Base-by-base conservation (phyloP, 2,113 vertebrate species). In the Gnathonemus echidnorhynchus region DNA sequence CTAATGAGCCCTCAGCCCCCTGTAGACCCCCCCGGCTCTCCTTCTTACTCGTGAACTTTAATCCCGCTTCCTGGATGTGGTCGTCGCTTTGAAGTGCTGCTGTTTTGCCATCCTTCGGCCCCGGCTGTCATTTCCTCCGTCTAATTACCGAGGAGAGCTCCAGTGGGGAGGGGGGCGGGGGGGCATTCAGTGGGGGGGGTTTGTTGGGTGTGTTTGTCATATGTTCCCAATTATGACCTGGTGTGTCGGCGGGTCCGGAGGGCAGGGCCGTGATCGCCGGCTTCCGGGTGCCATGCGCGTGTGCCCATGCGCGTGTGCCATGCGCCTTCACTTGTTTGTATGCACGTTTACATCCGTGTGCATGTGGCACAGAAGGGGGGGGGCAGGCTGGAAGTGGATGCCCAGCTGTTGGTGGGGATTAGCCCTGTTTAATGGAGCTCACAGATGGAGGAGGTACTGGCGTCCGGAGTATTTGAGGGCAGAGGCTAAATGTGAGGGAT, bases 401-500 rank as follows among this genome's bases (percentile, higher is more conserved):
- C 94, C 94, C 95, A 95, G 94, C 95, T 96, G 94, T 96, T 96
- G 93, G 91, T 91, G 94, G 89, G 95, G 94, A 96, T 97, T 96
- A 96, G 46, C 89, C 91, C 91, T 94, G 93, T 95, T 96, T 96
- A 94, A 95, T 93, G 93, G 92, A 94, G 93, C 94, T 93, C 94
- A 93, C 95, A 96, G 94, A 97, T 96, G 94, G 95, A 95, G 93
- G 92, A 93, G 91, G 87, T 92, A 87, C 92, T 94, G 93, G 95
- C 95, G 94, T 96, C 94, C 93, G 11, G 90, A 92, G 91, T 93
- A 91, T 95, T 95, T 91, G 90, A 93, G 94, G 92, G 91, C 94
- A 96, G 90, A 94, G 93, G 94, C 93, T 95, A 93, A 94, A 95
- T 93, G 91, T 93, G 92, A 95, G 94, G 94, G 94, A 93, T 94